These are phyloP conservation scores for Eudemis profundana DNA, from an alignment of 2,888 invertebrate genomes.

Conservation along the genomic window DNA sequence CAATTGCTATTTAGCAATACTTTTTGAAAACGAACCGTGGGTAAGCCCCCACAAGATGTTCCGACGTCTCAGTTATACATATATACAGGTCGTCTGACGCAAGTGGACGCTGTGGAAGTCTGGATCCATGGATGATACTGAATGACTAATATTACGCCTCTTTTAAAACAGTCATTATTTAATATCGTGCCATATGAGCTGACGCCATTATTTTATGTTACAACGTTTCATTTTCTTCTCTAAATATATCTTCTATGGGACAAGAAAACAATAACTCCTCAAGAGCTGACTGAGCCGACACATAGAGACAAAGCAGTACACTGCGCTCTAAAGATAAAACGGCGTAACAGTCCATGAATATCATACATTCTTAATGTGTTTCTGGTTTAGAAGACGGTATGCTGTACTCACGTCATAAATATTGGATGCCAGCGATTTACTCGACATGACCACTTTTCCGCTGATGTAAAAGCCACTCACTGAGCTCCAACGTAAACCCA, in stretches of 20 bases:
- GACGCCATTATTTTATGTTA: slow-evolving; percentile 48
- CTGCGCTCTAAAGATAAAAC: background rate
- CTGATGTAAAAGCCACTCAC: slow-evolving; percentile 39
- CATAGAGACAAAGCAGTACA: slow-evolving; percentile 60
- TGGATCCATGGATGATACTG: no score
- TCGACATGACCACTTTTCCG: slow-evolving; percentile 59
- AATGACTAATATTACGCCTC: no score
- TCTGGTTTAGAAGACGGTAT: slow-evolving; percentile 2
- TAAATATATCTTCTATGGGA: slow-evolving; percentile 66
- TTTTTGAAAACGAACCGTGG: no score
- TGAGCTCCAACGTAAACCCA: slow-evolving; percentile 37
- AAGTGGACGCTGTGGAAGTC: no score
- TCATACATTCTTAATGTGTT: slow-evolving; percentile 16
- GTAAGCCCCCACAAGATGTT: no score
- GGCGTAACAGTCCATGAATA: slow-evolving; percentile 3
- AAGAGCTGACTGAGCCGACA: slow-evolving; percentile 57
- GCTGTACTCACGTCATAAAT: slow-evolving; percentile 55
- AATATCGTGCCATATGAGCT: slow-evolving; percentile 41
- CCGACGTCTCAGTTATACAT: no score
- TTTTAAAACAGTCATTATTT: no score
- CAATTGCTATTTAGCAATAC: no score
- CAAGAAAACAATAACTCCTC: slow-evolving; percentile 75
- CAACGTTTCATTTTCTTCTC: slow-evolving; percentile 62
- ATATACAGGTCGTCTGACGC: no score
- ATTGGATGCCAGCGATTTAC: slow-evolving; percentile 60